Evolutionary conservation across 1,140 invertebrate species (phyloP).

Genomic region (Ruditapes philippinarum): DNA sequence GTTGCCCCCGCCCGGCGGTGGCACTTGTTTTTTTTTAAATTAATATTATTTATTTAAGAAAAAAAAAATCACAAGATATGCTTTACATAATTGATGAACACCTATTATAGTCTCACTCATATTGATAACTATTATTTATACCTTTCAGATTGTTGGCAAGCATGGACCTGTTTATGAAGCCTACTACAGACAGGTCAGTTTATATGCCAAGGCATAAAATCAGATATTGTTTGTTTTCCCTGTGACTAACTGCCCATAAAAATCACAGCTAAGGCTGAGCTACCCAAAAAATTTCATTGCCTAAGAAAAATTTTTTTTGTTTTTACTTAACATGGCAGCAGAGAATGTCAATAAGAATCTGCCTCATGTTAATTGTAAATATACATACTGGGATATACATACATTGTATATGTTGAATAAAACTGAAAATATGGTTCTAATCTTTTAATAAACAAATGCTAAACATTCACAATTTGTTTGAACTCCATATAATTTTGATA

Average conservation of each 20-base stretch:
- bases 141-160: constrained; percentile 81
- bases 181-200: constrained; percentile 81
- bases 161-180: constrained; percentile 82
- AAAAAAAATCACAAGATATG: not conserved
- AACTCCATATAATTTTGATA: too few relatives aligned
- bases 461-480: too few relatives aligned
- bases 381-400: too few relatives aligned
- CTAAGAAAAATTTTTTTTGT: not conserved
- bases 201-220: too few relatives aligned
- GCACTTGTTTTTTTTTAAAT: not conserved
- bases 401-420: too few relatives aligned
- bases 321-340: not conserved
- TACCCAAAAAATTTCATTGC: not conserved
- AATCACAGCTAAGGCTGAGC: not conserved
- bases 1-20: not conserved
- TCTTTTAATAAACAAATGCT: too few relatives aligned
- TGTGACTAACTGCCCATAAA: too few relatives aligned
- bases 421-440: too few relatives aligned
- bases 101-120: not conserved
- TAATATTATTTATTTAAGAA: not conserved
- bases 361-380: too few relatives aligned
- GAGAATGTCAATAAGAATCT: not conserved
- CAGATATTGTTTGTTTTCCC: too few relatives aligned
- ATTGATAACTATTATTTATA: constrained; percentile 20
- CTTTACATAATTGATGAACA: not conserved